Evolutionary conservation across 2,797 vertebrate genomes (phyloP), one percentile per base, ranked within the genome.

Genomic region (Muscicapa comitata): DNA sequence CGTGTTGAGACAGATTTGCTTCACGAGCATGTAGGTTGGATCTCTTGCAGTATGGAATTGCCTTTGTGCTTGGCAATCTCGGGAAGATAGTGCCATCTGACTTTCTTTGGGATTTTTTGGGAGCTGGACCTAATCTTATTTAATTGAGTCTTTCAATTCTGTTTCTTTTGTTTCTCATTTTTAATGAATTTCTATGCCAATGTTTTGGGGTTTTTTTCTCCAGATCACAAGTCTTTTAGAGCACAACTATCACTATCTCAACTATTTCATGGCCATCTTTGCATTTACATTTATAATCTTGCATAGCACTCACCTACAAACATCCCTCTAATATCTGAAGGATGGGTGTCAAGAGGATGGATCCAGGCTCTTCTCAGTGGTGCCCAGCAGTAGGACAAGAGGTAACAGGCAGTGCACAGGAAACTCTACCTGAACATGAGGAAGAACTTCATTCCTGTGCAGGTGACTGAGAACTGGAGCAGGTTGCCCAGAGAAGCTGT

Each of bases 21-120:
- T 57, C 19, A 50, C 1, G 2, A 51, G 45, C 4, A 28, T 7
- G 8, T 5, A 5, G 10, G 9, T 25, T 55, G 8, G 6, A 18
- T 19, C 4, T 86, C 17, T 48, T 47, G 33, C 9, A 55, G 11
- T 25, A 26, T 7, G 9, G 10, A 33, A 25, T 24, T 70, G 24
- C 11, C 24, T 53, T 70, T 76, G 13, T 68, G 26, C 18, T 33
- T 48, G 11, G 18, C 11, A 78, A 0, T 61, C 13, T 75, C 54
- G 68, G 28, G 17, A 84, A 23, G 9, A 63, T 40, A 17, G 19
- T 71, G 28, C 20, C 9, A 48, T 48, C 24, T 66, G 38, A 61
- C 24, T 48, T 35, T 37, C 26, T 31, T 14, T n/a, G 23, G 8
- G 31, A 7, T n/a, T 23, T n/a, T 66, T 75, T 37, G 43, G 8